A percentile compares a stretch with the other conserved stretches of the same genome.
These are phyloP conservation scores for Oryzias celebensis DNA, from an alignment of 2,113 vertebrate genomes.

Conservation along the genomic window DNA sequence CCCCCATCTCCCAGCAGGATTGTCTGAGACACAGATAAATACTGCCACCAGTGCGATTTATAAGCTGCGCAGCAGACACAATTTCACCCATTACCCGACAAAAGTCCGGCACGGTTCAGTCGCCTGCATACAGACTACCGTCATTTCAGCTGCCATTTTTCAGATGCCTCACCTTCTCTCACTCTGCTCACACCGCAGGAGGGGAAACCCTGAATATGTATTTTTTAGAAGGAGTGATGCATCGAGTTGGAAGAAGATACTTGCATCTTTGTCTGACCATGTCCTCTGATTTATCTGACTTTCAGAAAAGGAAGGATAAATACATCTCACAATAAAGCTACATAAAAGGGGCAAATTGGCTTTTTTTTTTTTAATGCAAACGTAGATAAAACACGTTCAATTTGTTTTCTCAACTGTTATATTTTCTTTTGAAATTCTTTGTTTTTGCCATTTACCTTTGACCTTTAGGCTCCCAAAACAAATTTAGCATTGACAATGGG, in stretches of 20 bases:
- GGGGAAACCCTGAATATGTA: slow-evolving; percentile 10
- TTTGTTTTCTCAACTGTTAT: too few relatives aligned
- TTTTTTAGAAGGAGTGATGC: slow-evolving; percentile 4
- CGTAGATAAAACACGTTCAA: too few relatives aligned
- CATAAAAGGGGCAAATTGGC: too few relatives aligned
- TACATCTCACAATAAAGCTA: too few relatives aligned
- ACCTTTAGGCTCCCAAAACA: too few relatives aligned
- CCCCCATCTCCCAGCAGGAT: slow-evolving; percentile 65
- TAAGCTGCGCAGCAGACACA: slow-evolving; percentile 66
- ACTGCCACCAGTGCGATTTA: slow-evolving; percentile 69
- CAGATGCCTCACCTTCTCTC: slow-evolving; percentile 4
- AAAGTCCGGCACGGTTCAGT: slow-evolving; percentile 50
- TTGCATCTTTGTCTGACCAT: neutral
- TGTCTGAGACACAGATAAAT: slow-evolving; percentile 74
- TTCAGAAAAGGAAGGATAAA: too few relatives aligned
- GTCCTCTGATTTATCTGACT: too few relatives aligned
- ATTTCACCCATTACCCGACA: slow-evolving; percentile 68
- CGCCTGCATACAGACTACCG: slow-evolving; percentile 53
- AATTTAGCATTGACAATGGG: too few relatives aligned
- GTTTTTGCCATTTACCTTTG: too few relatives aligned
- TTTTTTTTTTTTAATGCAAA: too few relatives aligned
- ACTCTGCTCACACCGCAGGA: slow-evolving; percentile 20
- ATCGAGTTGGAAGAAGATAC: neutral
- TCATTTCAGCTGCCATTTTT: slow-evolving; percentile 34
- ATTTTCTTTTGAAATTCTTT: too few relatives aligned